Evolutionary conservation across 1,140 invertebrate species (phyloP).

Genomic region (Globodera rostochiensis): DNA sequence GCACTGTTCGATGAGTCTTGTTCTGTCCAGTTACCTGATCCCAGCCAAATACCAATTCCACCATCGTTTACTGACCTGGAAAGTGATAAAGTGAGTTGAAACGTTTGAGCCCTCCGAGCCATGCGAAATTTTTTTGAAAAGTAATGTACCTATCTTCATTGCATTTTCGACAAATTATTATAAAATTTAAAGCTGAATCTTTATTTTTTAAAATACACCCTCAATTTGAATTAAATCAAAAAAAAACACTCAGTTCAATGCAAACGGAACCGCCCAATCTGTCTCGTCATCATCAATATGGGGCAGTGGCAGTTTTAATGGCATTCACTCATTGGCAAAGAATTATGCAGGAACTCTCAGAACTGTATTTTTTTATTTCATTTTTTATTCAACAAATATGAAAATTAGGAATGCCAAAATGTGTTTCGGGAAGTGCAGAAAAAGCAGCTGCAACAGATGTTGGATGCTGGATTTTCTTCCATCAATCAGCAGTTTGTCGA

Average conservation of each 20-base stretch:
- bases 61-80: background rate
- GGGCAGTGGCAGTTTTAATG: slow-evolving; percentile 18
- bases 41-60: slow-evolving; percentile 35
- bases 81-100: background rate
- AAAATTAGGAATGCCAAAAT: slow-evolving; percentile 5
- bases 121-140: too few relatives aligned
- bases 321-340: slow-evolving; percentile 9
- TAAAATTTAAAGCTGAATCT: too few relatives aligned
- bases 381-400: background rate
- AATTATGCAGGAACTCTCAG: slow-evolving; percentile 8
- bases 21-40: slow-evolving; percentile 23
- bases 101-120: too few relatives aligned
- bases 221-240: background rate
- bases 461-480: background rate
- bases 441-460: slow-evolving; percentile 1
- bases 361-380: background rate
- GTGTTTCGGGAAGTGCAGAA: background rate
- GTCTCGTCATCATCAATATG: slow-evolving; percentile 11
- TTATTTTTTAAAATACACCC: too few relatives aligned
- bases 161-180: too few relatives aligned
- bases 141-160: too few relatives aligned
- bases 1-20: slow-evolving; percentile 18
- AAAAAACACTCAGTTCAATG: background rate
- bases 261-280: background rate
- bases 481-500: background rate